These are phyloP conservation scores for Ranitomeya imitator DNA, from an alignment of 2,113 vertebrate species.

Conservation along the genomic window DNA sequence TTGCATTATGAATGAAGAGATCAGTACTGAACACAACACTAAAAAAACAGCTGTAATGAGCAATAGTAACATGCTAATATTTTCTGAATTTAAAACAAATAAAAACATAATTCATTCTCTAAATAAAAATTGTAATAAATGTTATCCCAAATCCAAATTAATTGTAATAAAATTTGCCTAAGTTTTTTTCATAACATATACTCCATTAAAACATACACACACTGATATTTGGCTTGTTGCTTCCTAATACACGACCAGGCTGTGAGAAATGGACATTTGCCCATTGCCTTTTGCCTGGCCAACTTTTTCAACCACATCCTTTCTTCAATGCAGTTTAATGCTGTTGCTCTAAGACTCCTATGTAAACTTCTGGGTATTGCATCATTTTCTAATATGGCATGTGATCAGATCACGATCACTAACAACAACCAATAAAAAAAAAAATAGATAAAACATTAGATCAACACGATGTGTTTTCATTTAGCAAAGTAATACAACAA, in stretches of 20 bases:
- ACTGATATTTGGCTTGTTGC: neutral
- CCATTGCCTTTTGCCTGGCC: neutral
- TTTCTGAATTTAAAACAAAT: neutral
- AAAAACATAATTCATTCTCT: neutral
- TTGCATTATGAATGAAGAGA: neutral
- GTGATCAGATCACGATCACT: slow-evolving; percentile 14
- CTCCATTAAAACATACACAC: neutral
- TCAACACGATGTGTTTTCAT: slow-evolving; percentile 14
- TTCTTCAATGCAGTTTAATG: neutral
- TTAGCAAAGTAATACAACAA: neutral
- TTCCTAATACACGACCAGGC: neutral
- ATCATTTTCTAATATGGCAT: neutral
- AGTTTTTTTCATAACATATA: neutral
- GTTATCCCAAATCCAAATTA: neutral
- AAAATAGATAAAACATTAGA: neutral
- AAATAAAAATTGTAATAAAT: neutral
- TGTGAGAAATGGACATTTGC: slow-evolving; percentile 24
- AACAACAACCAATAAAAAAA: slow-evolving; percentile 25
- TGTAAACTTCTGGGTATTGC: neutral
- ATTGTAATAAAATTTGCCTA: neutral
- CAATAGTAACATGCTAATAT: neutral
- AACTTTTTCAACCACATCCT: slow-evolving; percentile 9
- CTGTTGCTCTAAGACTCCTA: neutral
- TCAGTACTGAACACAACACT: neutral
- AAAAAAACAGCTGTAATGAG: neutral